Percentiles rank a stretch among this genome's conserved stretches.
phyloP scores from a whole-genome alignment of 2,113 vertebrate species.

The Chelonoidis abingdonii region DNA sequence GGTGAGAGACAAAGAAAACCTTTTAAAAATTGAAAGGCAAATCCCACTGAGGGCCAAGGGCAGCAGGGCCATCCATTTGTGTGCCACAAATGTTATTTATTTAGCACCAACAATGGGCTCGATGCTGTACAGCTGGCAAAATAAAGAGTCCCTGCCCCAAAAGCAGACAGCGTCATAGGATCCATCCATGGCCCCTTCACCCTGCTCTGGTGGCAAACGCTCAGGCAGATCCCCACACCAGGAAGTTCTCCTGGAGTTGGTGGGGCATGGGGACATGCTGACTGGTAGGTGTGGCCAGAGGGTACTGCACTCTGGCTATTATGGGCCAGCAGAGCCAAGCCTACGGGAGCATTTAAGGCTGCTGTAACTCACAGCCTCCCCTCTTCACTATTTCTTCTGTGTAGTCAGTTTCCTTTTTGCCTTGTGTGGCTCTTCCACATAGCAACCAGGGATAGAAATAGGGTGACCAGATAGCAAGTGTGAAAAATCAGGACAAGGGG shows the following conservation, averaged over 20 bases:
- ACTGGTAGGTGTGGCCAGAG: not conserved
- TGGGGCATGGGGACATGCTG: rapidly evolving
- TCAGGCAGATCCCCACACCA: not conserved
- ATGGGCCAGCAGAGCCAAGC: rapidly evolving
- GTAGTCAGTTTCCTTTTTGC: not conserved
- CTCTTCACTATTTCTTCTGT: not conserved
- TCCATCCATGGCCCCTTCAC: not conserved
- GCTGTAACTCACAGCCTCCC: not conserved
- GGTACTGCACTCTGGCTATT: rapidly evolving
- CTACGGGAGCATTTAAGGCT: not conserved
- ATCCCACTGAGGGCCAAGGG: no score
- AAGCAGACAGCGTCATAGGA: no score
- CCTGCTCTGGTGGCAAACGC: not conserved
- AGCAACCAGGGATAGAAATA: not conserved
- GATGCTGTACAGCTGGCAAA: not conserved
- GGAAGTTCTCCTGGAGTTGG: not conserved
- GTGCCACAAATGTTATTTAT: not conserved
- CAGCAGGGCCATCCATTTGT: no score
- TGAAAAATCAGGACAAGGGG: no score
- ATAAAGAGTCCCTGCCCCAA: not conserved
- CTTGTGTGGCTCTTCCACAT: not conserved
- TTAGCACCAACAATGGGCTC: no score
- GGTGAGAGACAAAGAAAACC: not conserved
- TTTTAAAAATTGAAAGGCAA: not conserved
- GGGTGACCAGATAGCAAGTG: no score